These are phyloP conservation scores for Trypoxylon attenuatum DNA, from an alignment of 2,888 invertebrate genomes.

Conservation along the genomic window DNA sequence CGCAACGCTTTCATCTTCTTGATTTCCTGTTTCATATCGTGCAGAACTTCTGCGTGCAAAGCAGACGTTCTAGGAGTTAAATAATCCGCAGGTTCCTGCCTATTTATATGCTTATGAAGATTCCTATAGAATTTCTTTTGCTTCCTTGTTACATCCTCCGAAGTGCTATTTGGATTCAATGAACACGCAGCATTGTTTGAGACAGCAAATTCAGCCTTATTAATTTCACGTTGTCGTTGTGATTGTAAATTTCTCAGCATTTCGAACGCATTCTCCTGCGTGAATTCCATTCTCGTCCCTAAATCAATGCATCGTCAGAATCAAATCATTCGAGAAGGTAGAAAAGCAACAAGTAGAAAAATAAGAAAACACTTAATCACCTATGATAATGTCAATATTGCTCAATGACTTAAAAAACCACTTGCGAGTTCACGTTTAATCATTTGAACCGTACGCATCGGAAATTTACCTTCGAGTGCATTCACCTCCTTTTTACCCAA, in stretches of 20 bases:
- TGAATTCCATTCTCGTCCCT: neutral
- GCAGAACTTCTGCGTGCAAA: slow-evolving; percentile 46
- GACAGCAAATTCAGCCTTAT: too few species aligned
- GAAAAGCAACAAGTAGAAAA: too few species aligned
- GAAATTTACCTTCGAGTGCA: too few species aligned
- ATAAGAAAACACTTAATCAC: neutral
- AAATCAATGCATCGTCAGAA: neutral
- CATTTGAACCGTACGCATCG: too few species aligned
- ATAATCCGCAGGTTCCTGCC: slow-evolving; percentile 49
- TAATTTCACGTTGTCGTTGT: neutral
- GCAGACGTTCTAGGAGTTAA: slow-evolving; percentile 59
- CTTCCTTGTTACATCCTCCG: neutral
- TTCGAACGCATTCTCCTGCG: neutral
- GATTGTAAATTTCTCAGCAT: neutral
- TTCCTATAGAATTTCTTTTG: neutral
- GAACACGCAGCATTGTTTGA: neutral
- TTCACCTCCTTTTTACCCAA: too few species aligned
- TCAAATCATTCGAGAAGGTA: too few species aligned
- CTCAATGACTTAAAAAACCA: too few species aligned
- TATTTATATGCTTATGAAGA: neutral
- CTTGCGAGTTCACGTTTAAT: too few species aligned
- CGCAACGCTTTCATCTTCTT: slow-evolving; percentile 28
- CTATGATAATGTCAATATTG: too few species aligned
- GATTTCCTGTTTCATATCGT: slow-evolving; percentile 51
- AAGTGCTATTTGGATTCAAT: neutral